These are phyloP conservation scores for Halotydeus destructor DNA, from an alignment of 1,140 invertebrate species.

Conservation along the genomic window DNA sequence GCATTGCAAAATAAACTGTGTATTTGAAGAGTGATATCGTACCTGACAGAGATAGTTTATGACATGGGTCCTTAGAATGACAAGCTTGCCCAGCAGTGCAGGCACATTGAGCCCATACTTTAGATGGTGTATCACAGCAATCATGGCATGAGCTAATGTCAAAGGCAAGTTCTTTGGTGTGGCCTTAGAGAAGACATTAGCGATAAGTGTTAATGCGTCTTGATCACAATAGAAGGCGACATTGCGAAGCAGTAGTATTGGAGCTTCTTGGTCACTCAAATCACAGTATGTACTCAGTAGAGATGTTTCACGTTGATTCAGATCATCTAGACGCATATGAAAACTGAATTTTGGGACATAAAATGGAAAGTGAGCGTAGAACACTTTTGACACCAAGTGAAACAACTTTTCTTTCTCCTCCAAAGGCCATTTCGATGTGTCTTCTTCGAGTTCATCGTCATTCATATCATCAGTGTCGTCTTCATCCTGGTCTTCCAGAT, in stretches of 20 bases:
- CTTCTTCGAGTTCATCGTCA: slow-evolving; percentile 14
- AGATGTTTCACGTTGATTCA: slow-evolving; percentile 50
- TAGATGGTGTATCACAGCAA: slow-evolving; percentile 70
- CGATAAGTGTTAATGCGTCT: slow-evolving; percentile 63
- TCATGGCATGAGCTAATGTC: slow-evolving; percentile 67
- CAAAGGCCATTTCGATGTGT: slow-evolving; percentile 34
- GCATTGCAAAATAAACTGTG: not conserved
- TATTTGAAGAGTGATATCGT: not conserved
- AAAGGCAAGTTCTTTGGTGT: slow-evolving; percentile 52
- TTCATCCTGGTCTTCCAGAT: slow-evolving; percentile 14
- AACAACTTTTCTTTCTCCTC: slow-evolving; percentile 54
- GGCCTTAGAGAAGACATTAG: slow-evolving; percentile 51
- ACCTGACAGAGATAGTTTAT: slow-evolving; percentile 57
- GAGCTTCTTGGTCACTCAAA: slow-evolving; percentile 74
- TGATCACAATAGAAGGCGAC: slow-evolving; percentile 67
- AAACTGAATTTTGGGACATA: slow-evolving; percentile 72
- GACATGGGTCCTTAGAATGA: slow-evolving; percentile 3
- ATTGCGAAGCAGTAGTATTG: slow-evolving; percentile 63
- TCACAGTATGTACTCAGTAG: slow-evolving; percentile 63
- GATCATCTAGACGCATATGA: slow-evolving; percentile 34
- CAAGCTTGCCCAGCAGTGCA: not conserved
- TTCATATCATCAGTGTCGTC: slow-evolving; percentile 14
- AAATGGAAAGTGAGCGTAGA: slow-evolving; percentile 66
- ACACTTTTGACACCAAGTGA: slow-evolving; percentile 54
- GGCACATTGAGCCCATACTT: slow-evolving; percentile 5